Evolutionary conservation across 2,888 invertebrate genomes (phyloP), one percentile per base, ranked within the genome.

Genomic region (Trissolcus brochymenae): DNA sequence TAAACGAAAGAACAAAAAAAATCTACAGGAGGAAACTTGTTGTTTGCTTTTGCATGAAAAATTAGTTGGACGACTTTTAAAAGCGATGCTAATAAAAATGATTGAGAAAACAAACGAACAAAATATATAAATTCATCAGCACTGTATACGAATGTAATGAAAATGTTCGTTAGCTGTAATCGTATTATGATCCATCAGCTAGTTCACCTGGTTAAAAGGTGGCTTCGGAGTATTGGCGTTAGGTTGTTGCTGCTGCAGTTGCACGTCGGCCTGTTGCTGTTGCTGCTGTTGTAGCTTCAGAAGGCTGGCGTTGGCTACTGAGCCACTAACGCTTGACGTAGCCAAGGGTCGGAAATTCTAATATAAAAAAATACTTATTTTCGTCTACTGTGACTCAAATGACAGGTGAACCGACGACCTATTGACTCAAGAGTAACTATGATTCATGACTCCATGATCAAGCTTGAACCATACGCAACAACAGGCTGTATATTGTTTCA

Each of bases 151-250:
- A 35, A 35, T 35, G 35, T 11, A 35, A 35, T 35, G 35, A 35
- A 57, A 67, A 43, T 56, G 65, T 57, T 73, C 55, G 40, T 60
- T 29, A 35, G 35, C 35, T 35, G 35, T 35, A 35, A 35, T 35
- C 35, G 35, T 35, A 35, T 35, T 9, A 35, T 76, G 67, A 81
- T 79, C 80, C 79, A 66, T 83, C 82, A 84, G 81, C 81, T 84
- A 81, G 80, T 82, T 88, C 87, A 89, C 89, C 88, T 89, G 89
- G 82, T 89, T 89, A 80, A 89, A 88, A 78, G 88, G 87, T 79
- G 88, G 87, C 83, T 88, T 89, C 78, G 86, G 86, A 70, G 87
- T 85, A 83, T 86, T 88, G 80, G 83, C 84, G 80, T 84, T 87
- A 80, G 87, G 85, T 77, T 88, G 88, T 78, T 86, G 87, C 77